Evolutionary conservation across 1,140 invertebrate species (phyloP), one percentile per base, ranked within the genome.

Genomic region (Drosophila bifasciata): DNA sequence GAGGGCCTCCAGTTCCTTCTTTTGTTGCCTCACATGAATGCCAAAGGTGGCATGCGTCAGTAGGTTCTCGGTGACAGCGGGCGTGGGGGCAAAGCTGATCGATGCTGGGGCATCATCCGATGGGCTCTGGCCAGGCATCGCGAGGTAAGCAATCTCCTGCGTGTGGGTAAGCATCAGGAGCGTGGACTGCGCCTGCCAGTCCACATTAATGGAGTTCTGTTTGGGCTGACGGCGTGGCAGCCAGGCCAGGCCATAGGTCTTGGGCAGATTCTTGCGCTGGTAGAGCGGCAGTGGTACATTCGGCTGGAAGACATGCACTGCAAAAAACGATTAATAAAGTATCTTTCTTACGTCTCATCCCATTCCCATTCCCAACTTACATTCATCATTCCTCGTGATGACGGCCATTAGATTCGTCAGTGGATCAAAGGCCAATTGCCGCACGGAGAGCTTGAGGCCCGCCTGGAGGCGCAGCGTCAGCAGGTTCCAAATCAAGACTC

Each of bases 401-500:
- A 93, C 93, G 55, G 95, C 94, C 92, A 96, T 94, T 39, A 94
- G 92, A 40, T 93, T 93, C 13, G 94, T 94, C 5, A 92, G 83
- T 13, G 93, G 93, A 92, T 96, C 95, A 32, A 95, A 76, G 3
- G 93, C 91, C 36, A 96, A 93, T 66, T 93, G 93, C 93, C 94
- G 94, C 5, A 92, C 90, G 5, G 85, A 90, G 7, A 92, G 57
- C 41, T 89, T 91, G 0, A 91, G 71, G 5, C 83, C 86, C 17
- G 79, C 71, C 61, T 92, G 85, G 41, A 96, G 70, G 5, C 93
- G 93, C 1, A 95, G 92, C 1, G 94, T 94, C 50, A 96, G 91
- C 21, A 96, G 89, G 92, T 96, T 95, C 96, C 96, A 97, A 6
- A 95, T 94, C 25, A 93, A 92, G 1, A 96, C 77, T 56, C 93